Base-by-base conservation (phyloP, 2,888 invertebrate genomes). In the Dryobota labecula region DNA sequence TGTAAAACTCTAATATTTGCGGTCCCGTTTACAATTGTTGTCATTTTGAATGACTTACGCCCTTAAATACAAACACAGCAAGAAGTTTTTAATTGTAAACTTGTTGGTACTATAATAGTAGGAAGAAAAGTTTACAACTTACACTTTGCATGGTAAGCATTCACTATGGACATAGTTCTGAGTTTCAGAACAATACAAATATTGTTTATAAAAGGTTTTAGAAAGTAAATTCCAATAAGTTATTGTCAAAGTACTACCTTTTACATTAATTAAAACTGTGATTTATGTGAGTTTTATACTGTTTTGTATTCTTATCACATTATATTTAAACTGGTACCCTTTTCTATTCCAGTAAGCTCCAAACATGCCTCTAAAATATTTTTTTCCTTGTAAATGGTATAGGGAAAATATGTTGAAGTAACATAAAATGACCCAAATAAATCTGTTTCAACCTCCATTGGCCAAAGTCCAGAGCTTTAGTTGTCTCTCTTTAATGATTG, bases 41-140 rank as follows among this genome's bases (percentile, higher is more conserved):
- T 76, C 72, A 81, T 76, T 72, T 78, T 72, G 67, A 61, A 62
- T 78, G 74, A 70, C 72, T 62, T 65, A 51, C 24, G 63, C 70
- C 70, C 70, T 69, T 68, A 75, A 83, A 83, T 80, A 84, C 57
- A 84, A 78, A 78, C 62, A 68, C 68, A 78, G 56, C 53, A 74
- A 78, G 63, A 73, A 80, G 82, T 84, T 76, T 85, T 62, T 71
- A 66, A 57, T 70, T 54, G 41, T 58, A 20, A 57, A 73, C 51
- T 64, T 71, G 41, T 67, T 68, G 58, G 45, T 53, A 51, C 56
- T 60, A n/a, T 27, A 45, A 64, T 68, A 53, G n/a, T 53, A 65
- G 56, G 68, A 64, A 57, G 67, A 73, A 62, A 67, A 67, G 57
- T 54, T 65, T 66, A 20, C 33, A 57, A 80, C 49, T 78, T 47